phyloP scores from a whole-genome alignment of 30 jellyfish, hydroid and myxozoan genomes.

The Catostylus mosaicus region DNA sequence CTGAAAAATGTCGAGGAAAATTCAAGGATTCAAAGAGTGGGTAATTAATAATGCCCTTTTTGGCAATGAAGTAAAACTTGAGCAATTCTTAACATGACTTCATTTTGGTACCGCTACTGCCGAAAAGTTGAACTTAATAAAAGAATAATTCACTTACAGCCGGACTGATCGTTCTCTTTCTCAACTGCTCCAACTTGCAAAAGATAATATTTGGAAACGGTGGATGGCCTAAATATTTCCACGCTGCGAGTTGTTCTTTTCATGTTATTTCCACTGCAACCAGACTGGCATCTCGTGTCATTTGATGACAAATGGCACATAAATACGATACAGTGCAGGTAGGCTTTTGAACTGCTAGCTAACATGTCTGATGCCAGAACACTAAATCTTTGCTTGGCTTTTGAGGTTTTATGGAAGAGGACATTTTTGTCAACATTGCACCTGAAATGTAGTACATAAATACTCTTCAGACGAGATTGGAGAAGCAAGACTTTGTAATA shows the following conservation, averaged over 20 bases:
- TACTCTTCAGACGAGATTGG: too few species aligned
- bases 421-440: conserved; percentile 12
- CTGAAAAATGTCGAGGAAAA: too few species aligned
- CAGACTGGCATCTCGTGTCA: conserved; percentile 44
- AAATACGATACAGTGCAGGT: conserved; percentile 46
- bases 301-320: conserved; percentile 46
- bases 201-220: conserved; percentile 31
- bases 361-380: conserved; percentile 33
- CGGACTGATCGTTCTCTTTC: conserved; percentile 31
- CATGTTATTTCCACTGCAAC: conserved; percentile 69
- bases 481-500: too few species aligned
- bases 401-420: conserved; percentile 18
- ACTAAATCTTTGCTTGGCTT: conserved; percentile 45
- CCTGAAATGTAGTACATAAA: conserved; percentile 20
- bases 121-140: too few species aligned
- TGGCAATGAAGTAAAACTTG: too few species aligned
- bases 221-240: conserved; percentile 36
- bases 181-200: conserved; percentile 43
- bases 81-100: too few species aligned
- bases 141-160: too few species aligned
- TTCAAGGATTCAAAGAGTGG: too few species aligned
- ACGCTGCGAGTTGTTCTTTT: conserved; percentile 44
- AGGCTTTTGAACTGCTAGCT: conserved; percentile 15
- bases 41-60: too few species aligned
- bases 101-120: too few species aligned